Evolutionary conservation across 2,797 vertebrate genomes (phyloP), one percentile per base, ranked within the genome.

Genomic region (Amphiprion clarkii): DNA sequence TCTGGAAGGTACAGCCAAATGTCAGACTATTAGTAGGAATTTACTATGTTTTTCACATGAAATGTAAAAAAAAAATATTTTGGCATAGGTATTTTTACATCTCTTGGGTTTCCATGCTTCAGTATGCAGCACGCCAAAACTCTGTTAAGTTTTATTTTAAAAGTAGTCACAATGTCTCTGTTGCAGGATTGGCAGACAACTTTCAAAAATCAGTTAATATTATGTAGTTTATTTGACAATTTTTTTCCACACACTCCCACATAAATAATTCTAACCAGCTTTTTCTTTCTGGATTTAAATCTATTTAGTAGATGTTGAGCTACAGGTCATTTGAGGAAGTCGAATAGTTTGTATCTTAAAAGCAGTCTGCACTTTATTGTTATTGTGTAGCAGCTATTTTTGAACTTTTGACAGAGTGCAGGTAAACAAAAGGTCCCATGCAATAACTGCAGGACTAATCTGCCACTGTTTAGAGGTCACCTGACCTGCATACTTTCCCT

Each of bases 401-500:
- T 49, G 3, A 21, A 56, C 33, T n/a, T 25, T n/a, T 25, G 29
- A 11, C 29, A 3, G 44, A 36, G 19, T 49, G 2, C 4, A 17
- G n/a, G 56, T 31, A 10, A 3, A 25, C 29, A 13, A n/a, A 12
- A 19, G n/a, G 27, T 54, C 27, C 21, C 23, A 36, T 33, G 16
- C 53, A 31, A 74, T 11, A 64, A 16, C 9, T 61, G 56, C 53
- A 67, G 63, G 49, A 68, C 48, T 61, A 54, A 69, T 59, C 63
- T 42, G 62, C 73, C 29, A 4, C 19, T 64, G 25, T 68, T 60
- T 67, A 74, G 81, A 86, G 87, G 89, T 90, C 78, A 86, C 51
- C 70, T 68, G 74, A 83, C 89, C 87, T 77, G 85, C 85, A 92
- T 89, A n/a, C 55, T 66, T 42, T 51, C 39, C 55, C 71, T 64